Evolutionary conservation across 1,140 invertebrate species (phyloP).

Genomic region (Caenorhabditis briggsae): DNA sequence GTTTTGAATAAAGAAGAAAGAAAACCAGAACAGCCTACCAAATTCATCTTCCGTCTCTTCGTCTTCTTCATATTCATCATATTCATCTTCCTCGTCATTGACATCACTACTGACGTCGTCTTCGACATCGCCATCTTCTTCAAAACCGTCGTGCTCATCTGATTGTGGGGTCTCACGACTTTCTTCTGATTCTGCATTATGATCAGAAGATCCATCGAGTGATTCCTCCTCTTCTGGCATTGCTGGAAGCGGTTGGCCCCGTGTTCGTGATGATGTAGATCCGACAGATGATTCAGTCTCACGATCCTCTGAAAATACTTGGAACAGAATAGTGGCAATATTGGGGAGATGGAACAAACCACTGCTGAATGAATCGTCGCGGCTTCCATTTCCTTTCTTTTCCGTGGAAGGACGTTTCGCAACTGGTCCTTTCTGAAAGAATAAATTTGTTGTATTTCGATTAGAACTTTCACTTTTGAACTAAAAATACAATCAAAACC

Average conservation of each 20-base stretch:
- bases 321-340: neutral
- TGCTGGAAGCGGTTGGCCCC: neutral
- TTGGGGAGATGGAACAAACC: neutral
- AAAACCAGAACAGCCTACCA: neutral
- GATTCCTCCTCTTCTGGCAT: conserved; percentile 30
- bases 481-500: too few relatives aligned
- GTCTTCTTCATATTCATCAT: neutral
- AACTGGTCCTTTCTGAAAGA: conserved; percentile 27
- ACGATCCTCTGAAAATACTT: conserved; percentile 20
- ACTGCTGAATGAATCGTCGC: neutral
- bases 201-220: conserved; percentile 29
- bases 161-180: neutral
- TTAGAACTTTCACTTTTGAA: conserved; percentile 59
- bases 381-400: neutral
- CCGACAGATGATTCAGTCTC: neutral
- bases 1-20: neutral
- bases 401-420: conserved; percentile 46
- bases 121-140: neutral
- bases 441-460: too few relatives aligned
- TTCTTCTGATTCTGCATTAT: conserved; percentile 35
- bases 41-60: neutral
- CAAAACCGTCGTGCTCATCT: neutral
- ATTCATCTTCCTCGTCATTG: neutral
- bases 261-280: neutral
- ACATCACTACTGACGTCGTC: neutral